Evolutionary conservation across 2,888 invertebrate genomes (phyloP).

Genomic region (Callyntrura guangdongensis): DNA sequence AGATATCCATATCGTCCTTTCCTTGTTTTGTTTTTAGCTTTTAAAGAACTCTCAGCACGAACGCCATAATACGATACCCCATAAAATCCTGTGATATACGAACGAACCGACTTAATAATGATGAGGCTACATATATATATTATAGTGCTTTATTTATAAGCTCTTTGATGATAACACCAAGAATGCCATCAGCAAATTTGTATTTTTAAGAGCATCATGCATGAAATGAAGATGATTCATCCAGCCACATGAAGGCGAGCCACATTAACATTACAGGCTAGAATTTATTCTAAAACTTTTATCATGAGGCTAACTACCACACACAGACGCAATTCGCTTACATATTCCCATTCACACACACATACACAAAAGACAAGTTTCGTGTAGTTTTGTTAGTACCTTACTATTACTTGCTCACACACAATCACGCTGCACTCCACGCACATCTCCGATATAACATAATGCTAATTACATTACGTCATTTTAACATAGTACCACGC

Average conservation of each 20-base stretch:
- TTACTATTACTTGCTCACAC: neutral
- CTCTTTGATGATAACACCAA: conserved; percentile 20
- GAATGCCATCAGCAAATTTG: conserved; percentile 30
- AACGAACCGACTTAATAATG: neutral
- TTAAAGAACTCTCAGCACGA: neutral
- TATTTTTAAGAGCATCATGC: conserved; percentile 9
- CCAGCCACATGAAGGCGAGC: conserved; percentile 51
- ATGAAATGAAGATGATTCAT: conserved; percentile 49
- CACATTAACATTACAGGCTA: conserved; percentile 12
- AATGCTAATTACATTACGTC: conserved; percentile 48
- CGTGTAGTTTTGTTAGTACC: neutral
- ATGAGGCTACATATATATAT: neutral
- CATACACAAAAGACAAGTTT: conserved; percentile 31
- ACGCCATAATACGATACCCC: conserved; percentile 10
- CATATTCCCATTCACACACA: conserved; percentile 5
- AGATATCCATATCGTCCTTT: neutral
- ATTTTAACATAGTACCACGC: conserved; percentile 14
- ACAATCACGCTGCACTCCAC: neutral
- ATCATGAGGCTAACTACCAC: conserved; percentile 1
- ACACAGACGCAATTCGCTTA: neutral
- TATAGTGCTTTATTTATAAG: too few species aligned
- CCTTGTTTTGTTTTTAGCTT: conserved; percentile 1
- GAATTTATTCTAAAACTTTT: conserved; percentile 23
- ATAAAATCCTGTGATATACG: neutral
- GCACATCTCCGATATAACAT: neutral